Evolutionary conservation across 1,140 invertebrate species (phyloP), one percentile per base, ranked within the genome.

Genomic region (Atta cephalotes): DNA sequence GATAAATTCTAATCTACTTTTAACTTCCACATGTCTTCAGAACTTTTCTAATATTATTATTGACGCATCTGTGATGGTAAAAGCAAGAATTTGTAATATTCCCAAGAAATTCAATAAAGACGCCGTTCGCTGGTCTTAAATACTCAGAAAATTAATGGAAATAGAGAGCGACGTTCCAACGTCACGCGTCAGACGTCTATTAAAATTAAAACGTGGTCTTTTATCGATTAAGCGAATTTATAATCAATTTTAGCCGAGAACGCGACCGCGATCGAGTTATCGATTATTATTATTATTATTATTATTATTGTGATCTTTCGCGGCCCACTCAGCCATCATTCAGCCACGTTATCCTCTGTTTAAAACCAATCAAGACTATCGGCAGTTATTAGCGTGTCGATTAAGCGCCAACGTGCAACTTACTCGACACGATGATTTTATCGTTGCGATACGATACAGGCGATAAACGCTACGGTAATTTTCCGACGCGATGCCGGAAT

Each of bases 221-320:
- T 49, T 78, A 76, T 77, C 72, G 81, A 74, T 74, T 77, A 77
- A 65, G n/a, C 12, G 31, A 45, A 85, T 85, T 65, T 78, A 85
- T 35, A 78, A 85, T 85, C 82, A 85, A 78, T 85, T 85, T 65
- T 65, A 49, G 14, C 1, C 49, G 49, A 14, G 66, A 49, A 72
- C 78, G 78, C 77, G 45, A 9, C 53, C 21, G 31, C 51, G 25
- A 45, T 74, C 58, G 72, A 53, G 68, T 51, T 53, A 72, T 87
- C 85, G 79, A 84, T 87, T 84, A 87, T 84, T 79, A 86, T 78
- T 58, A 82, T 72, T 87, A 87, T 63, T 85, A 78, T 78, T 87
- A 87, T 71, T 85, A 78, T 78, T 84, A 31, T 31, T 84, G 66
- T 16, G 25, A n/a, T 66, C 68, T 62, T 87, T 62, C 45, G 53